Evolutionary conservation across 2,888 invertebrate species (phyloP), one percentile per base, ranked within the genome.

Genomic region (Synergus gifuensis): DNA sequence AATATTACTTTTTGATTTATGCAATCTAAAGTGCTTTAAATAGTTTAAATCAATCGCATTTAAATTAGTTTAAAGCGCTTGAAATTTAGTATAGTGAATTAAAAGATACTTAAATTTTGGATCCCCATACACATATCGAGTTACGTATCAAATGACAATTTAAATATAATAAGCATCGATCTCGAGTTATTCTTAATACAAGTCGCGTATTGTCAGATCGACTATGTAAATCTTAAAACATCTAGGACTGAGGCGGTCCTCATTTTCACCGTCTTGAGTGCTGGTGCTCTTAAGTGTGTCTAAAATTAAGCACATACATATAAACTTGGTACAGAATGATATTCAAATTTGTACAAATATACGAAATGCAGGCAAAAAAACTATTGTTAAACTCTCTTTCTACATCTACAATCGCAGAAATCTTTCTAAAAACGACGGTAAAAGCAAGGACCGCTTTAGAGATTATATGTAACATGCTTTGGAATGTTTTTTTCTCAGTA

Each of bases 401-500:
- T 28, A 69, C 18, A 69, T 28, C 69, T 54, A 54, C 54, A 73
- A 73, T 54, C 73, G n/a, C 36, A 36, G 49, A 36, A 12, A 8
- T 54, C 8, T n/a, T 69, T 69, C 14, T n/a, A 49, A 69, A 44
- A 69, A 44, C 11, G 36, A 16, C 73, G 28, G 16, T 54, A 54
- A 40, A n/a, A 73, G 49, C 73, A 73, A 73, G 49, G 73, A 73
- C 54, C 73, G 73, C 73, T 73, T n/a, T 36, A 54, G 36, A n/a
- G 49, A 73, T 73, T 73, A 73, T 46, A 73, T n/a, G 36, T 73
- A 73, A 54, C 73, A 73, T 73, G 73, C 73, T 73, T 73, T 73
- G 73, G 73, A 73, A 73, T 73, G 73, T 73, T 36, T 73, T 46
- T 73, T 22, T 44, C 54, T 73, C 5, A 36, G 54, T 73, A 73